Conservation (phyloP, 2,113 vertebrate species). For the Podocnemis expansa region DNA sequence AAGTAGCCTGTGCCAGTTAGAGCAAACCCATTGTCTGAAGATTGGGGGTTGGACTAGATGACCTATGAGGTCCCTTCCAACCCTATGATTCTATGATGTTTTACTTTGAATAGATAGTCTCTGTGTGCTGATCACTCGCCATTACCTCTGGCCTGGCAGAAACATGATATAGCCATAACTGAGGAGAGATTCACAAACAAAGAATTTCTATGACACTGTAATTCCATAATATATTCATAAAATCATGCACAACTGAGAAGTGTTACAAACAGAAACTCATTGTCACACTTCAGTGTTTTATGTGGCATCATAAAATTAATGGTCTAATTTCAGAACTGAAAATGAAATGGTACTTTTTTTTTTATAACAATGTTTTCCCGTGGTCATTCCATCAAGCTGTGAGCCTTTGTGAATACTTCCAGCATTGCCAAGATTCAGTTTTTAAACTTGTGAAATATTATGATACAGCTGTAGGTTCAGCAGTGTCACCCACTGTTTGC, state of each 20-base stretch:
- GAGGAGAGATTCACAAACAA: background rate
- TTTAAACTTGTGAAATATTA: background rate
- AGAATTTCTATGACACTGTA: background rate
- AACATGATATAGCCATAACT: too few relatives aligned
- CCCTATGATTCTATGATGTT: too few relatives aligned
- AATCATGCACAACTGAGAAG: background rate
- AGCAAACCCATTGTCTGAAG: too few relatives aligned
- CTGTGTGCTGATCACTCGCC: too few relatives aligned
- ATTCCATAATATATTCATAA: background rate
- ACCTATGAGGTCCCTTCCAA: too few relatives aligned
- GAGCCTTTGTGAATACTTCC: background rate
- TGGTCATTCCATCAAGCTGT: background rate
- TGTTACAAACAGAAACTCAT: background rate
- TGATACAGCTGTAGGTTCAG: background rate
- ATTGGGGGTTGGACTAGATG: too few relatives aligned
- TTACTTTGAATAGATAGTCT: too few relatives aligned
- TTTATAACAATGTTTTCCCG: background rate
- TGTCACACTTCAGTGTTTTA: background rate
- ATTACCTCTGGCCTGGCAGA: too few relatives aligned
- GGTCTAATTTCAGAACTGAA: background rate
- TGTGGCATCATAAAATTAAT: rapidly evolving
- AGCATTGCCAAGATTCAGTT: background rate
- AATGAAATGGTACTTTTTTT: background rate
- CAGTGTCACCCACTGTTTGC: background rate
- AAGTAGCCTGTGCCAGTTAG: too few relatives aligned